Evolutionary conservation across 1,140 invertebrate species (phyloP).

Genomic region (Scaptomyza pallida): DNA sequence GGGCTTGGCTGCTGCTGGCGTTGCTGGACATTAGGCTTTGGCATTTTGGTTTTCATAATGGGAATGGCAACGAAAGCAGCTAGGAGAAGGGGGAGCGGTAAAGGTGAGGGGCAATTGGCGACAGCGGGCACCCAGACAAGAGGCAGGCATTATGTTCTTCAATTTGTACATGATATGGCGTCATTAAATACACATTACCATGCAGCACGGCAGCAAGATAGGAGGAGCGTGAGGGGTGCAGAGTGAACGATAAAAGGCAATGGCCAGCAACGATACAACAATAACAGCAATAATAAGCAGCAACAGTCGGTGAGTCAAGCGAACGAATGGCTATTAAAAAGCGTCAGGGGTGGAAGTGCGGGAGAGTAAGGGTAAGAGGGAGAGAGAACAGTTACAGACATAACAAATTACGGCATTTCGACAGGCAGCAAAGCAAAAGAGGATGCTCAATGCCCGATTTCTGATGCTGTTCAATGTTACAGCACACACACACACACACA

Average conservation of each 20-base stretch:
- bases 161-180: conserved; percentile 78
- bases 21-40: conserved; percentile 64
- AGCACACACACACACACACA: not conserved
- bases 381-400: conserved; percentile 47
- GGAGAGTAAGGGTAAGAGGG: not conserved
- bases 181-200: conserved; percentile 83
- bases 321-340: conserved; percentile 73
- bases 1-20: conserved; percentile 32
- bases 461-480: conserved; percentile 45
- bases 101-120: conserved; percentile 31
- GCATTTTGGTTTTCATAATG: conserved; percentile 3
- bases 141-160: conserved; percentile 59
- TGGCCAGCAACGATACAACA: conserved; percentile 41
- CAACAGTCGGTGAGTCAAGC: conserved; percentile 61
- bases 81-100: not conserved
- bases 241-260: conserved; percentile 56
- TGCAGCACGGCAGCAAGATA: conserved; percentile 28
- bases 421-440: conserved; percentile 42
- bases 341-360: conserved; percentile 20
- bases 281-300: conserved; percentile 53
- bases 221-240: conserved; percentile 5
- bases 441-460: conserved; percentile 23
- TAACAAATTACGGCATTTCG: conserved; percentile 74
- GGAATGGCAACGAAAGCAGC: not conserved
- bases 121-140: conserved; percentile 51